Percentiles rank a stretch among this genome's conserved stretches.
These are phyloP conservation scores for Tringa solitaria DNA, from an alignment of 2,113 vertebrate genomes.

Conservation along the genomic window DNA sequence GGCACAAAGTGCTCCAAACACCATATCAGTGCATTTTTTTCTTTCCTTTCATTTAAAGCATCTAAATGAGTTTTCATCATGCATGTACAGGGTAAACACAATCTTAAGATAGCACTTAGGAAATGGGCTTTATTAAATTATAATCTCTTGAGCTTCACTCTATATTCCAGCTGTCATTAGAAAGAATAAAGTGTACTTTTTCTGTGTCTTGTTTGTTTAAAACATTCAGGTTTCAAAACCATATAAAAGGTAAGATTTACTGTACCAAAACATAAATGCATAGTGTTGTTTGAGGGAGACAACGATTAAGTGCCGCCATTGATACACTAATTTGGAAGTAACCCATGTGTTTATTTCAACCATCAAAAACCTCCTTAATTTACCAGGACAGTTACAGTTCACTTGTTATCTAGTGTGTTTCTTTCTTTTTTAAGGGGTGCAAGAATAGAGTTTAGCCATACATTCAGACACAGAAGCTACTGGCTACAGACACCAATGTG, in stretches of 20 bases:
- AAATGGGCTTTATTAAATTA: background rate
- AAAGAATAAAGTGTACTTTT: background rate
- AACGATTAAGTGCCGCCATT: background rate
- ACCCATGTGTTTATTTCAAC: background rate
- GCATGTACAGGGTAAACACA: background rate
- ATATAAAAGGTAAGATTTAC: background rate
- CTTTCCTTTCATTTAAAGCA: constrained; percentile 4
- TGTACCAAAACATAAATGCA: background rate
- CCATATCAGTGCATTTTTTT: background rate
- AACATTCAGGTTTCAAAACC: background rate
- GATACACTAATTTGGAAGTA: background rate
- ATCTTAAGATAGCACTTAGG: background rate
- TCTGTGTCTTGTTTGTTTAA: background rate
- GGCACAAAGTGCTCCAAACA: background rate
- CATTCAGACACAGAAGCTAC: background rate
- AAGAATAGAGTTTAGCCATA: background rate
- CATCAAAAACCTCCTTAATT: background rate
- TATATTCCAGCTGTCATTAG: background rate
- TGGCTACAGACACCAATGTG: accelerated
- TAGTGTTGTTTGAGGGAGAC: background rate
- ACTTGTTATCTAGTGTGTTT: background rate
- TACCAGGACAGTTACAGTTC: background rate
- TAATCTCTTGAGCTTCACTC: background rate
- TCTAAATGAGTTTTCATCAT: background rate
- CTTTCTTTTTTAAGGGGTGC: background rate